Conservation (phyloP, 2,113 vertebrate species). For the Corythaixoides concolor region DNA sequence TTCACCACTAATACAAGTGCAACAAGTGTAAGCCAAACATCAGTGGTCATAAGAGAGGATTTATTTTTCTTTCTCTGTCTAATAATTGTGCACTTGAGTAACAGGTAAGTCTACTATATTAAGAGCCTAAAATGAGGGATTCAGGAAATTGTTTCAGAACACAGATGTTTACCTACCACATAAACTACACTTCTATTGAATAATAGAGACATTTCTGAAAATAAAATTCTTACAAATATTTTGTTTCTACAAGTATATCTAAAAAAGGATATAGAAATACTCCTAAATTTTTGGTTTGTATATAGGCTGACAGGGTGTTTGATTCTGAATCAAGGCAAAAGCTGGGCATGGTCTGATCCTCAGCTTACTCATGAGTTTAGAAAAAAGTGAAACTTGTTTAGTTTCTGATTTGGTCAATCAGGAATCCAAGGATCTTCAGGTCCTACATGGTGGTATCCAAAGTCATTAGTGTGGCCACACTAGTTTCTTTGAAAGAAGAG, state of each 20-base stretch:
- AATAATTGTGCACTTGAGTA: background rate
- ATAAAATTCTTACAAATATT: background rate
- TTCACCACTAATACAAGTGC: background rate
- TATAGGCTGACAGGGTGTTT: background rate
- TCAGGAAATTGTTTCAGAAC: background rate
- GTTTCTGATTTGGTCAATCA: background rate
- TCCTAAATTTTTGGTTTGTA: background rate
- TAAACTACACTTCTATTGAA: background rate
- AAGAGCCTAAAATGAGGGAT: background rate
- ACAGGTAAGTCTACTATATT: background rate
- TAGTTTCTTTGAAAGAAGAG: background rate
- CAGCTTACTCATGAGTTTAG: background rate
- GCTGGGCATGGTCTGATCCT: background rate
- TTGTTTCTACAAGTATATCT: background rate
- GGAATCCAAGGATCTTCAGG: background rate
- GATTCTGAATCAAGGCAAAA: background rate
- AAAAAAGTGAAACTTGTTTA: background rate
- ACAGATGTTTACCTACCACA: background rate
- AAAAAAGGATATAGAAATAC: background rate
- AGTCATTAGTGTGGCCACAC: background rate
- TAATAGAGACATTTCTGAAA: background rate
- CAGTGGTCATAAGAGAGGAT: fast-evolving
- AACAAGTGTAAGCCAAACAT: background rate
- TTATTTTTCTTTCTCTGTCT: background rate
- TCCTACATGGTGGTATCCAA: fast-evolving